Evolutionary conservation across 2,888 invertebrate species (phyloP).

Genomic region (Nymphalis c-album): DNA sequence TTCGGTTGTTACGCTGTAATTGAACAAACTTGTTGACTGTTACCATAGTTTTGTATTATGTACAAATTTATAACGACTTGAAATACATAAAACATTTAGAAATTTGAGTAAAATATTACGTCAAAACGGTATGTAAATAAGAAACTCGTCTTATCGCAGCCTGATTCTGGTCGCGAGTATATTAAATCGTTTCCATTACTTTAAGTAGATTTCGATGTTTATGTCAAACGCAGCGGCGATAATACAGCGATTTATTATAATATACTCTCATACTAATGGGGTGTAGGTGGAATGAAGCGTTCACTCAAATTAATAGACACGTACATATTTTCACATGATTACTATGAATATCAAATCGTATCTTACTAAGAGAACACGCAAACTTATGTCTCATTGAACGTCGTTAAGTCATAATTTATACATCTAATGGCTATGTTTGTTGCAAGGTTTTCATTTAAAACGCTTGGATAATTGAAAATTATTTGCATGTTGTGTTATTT

Average conservation of each 20-base stretch:
- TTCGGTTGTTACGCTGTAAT: too few species aligned
- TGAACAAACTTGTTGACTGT: too few species aligned
- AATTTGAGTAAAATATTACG: slow-evolving; percentile 34
- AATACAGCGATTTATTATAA: slow-evolving; percentile 77
- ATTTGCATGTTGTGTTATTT: too few species aligned
- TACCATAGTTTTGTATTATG: too few species aligned
- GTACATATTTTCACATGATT: slow-evolving; percentile 10
- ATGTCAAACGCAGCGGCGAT: slow-evolving; percentile 74
- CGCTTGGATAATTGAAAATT: not conserved
- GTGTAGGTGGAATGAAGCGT: slow-evolving; percentile 51
- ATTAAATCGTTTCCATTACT: slow-evolving; percentile 78
- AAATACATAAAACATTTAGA: slow-evolving; percentile 10
- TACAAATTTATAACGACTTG: not conserved
- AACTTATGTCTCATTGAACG: not conserved
- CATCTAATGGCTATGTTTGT: too few species aligned
- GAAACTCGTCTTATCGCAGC: slow-evolving; percentile 63
- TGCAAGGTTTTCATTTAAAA: too few species aligned
- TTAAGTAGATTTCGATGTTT: slow-evolving; percentile 80
- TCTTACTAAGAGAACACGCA: not conserved
- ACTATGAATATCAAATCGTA: slow-evolving; percentile 3
- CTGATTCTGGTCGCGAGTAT: slow-evolving; percentile 56
- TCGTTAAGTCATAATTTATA: too few species aligned
- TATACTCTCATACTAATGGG: slow-evolving; percentile 69
- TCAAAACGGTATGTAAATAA: slow-evolving; percentile 38
- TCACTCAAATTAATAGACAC: slow-evolving; percentile 29